Percentiles rank a stretch among this genome's conserved stretches.
These are phyloP conservation scores for Hucho hucho DNA, from an alignment of 2,113 vertebrate genomes.

Conservation along the genomic window DNA sequence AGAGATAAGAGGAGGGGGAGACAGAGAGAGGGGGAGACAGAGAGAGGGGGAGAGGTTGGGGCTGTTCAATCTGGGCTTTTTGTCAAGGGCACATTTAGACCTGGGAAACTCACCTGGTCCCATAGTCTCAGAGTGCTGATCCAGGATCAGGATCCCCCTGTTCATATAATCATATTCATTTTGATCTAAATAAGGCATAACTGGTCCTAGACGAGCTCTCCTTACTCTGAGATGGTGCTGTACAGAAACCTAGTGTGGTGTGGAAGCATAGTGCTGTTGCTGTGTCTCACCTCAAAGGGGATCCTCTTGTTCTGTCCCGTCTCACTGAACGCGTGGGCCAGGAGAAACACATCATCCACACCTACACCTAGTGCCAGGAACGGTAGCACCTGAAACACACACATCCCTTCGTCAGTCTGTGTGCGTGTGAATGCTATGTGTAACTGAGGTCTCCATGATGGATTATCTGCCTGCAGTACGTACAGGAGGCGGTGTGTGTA, in stretches of 20 bases:
- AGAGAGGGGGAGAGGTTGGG: neutral
- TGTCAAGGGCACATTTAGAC: too few species aligned
- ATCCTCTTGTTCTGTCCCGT: constrained; percentile 98
- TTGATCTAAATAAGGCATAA: too few species aligned
- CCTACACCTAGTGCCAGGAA: constrained; percentile 97
- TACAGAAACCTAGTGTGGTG: too few species aligned
- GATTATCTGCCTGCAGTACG: neutral
- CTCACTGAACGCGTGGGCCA: constrained; percentile 97
- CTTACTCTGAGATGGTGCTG: too few species aligned
- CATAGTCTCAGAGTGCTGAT: neutral
- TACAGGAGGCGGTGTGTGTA: neutral
- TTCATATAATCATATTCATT: too few species aligned
- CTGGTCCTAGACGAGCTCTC: too few species aligned
- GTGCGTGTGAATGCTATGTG: neutral
- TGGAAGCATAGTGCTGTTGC: neutral
- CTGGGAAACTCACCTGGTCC: too few species aligned
- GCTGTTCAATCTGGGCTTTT: neutral
- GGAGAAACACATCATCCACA: constrained; percentile 95
- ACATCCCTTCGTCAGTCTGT: too few species aligned
- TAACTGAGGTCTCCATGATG: neutral
- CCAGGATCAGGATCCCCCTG: neutral
- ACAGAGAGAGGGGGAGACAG: neutral
- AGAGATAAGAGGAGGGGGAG: constrained; percentile 57
- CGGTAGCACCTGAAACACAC: constrained; percentile 85
- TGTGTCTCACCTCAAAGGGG: constrained; percentile 90